phyloP scores from a whole-genome alignment of 1,140 invertebrate species.

The Drosophila sp. region DNA sequence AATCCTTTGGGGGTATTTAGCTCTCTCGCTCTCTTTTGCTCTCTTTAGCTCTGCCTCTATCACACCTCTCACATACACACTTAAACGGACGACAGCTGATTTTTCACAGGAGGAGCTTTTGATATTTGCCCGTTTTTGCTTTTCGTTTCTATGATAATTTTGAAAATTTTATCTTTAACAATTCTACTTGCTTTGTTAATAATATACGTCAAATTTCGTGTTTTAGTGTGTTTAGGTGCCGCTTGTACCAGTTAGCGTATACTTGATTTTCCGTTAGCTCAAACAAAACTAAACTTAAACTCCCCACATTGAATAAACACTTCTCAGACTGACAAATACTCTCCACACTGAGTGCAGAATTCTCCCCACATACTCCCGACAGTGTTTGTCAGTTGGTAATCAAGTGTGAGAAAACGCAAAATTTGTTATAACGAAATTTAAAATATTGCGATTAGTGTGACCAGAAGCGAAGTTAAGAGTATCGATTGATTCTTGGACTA shows the following conservation, averaged over 20 bases:
- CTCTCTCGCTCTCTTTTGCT: conserved; percentile 3
- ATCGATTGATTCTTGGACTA: too few species aligned
- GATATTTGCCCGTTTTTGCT: neutral
- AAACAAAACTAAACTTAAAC: conserved; percentile 8
- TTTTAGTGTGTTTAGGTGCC: neutral
- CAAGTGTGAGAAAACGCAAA: too few species aligned
- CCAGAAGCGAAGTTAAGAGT: too few species aligned
- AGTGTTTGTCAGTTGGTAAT: too few species aligned
- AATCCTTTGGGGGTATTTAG: conserved; percentile 2
- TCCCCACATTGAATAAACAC: neutral
- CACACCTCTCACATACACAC: conserved; percentile 11
- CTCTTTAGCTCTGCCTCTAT: conserved; percentile 7
- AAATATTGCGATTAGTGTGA: too few species aligned
- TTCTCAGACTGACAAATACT: neutral
- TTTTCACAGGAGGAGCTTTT: conserved; percentile 8
- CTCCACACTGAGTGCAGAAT: neutral
- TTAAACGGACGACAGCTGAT: conserved; percentile 3
- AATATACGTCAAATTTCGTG: conserved; percentile 8
- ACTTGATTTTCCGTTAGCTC: conserved; percentile 10
- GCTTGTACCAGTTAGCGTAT: neutral
- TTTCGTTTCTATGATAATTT: neutral
- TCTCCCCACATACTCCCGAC: too few species aligned
- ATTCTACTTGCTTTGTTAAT: neutral
- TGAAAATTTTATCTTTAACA: neutral
- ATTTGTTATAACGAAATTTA: too few species aligned